These are phyloP conservation scores for Caenorhabditis wallacei DNA, from an alignment of 2,888 invertebrate species.

Conservation along the genomic window DNA sequence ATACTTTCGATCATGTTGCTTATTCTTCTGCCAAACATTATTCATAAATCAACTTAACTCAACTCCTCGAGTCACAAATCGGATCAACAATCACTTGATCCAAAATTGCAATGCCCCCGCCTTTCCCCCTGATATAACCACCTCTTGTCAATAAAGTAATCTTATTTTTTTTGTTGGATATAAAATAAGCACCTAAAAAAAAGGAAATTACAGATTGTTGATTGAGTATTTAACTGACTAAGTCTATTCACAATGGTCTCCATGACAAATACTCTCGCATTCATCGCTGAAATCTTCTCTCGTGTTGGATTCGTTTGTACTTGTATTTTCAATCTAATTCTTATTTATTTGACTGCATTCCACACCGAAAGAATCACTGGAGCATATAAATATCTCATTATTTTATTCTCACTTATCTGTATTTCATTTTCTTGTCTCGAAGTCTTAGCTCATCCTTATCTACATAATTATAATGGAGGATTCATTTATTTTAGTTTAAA, in stretches of 20 bases:
- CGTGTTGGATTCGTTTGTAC: constrained; percentile 32
- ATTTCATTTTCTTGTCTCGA: constrained; percentile 43
- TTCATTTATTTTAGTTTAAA: constrained; percentile 55
- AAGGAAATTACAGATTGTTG: constrained; percentile 9
- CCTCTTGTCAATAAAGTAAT: background rate
- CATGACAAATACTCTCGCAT: constrained; percentile 10
- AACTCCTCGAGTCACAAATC: constrained; percentile 6
- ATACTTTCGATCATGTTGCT: background rate
- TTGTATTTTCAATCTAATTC: constrained; percentile 29
- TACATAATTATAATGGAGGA: constrained; percentile 44
- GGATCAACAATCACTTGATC: constrained; percentile 34
- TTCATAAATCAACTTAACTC: background rate
- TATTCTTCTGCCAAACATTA: constrained; percentile 19
- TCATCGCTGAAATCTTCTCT: constrained; percentile 32
- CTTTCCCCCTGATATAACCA: background rate
- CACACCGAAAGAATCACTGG: constrained; percentile 31
- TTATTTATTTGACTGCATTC: constrained; percentile 44
- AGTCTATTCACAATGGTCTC: constrained; percentile 13
- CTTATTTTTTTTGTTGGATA: background rate
- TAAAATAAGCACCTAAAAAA: background rate
- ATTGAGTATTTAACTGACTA: constrained; percentile 1
- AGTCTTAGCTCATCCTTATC: constrained; percentile 40
- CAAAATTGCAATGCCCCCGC: background rate
- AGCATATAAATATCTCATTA: constrained; percentile 37
- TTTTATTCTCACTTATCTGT: constrained; percentile 36